A percentile compares a stretch with the other conserved stretches of the same genome.
phyloP scores from a whole-genome alignment of 2,113 vertebrate species.

The Rattus norvegicus region DNA sequence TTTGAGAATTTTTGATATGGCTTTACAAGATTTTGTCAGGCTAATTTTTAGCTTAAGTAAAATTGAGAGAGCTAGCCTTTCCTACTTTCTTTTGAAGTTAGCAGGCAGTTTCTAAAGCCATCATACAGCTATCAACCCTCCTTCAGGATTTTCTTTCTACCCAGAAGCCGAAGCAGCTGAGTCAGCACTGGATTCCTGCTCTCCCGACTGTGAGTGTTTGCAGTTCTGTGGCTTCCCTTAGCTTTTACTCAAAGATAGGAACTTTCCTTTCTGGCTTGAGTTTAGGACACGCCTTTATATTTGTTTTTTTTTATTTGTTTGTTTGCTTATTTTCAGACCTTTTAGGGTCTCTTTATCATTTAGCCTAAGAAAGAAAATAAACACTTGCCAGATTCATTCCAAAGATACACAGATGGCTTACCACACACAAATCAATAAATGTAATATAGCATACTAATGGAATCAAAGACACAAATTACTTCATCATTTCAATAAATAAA shows the following conservation, averaged over 20 bases:
- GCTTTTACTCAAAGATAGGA: background rate
- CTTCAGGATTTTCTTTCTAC: background rate
- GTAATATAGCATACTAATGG: background rate
- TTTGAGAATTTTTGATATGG: constrained; percentile 97
- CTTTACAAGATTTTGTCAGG: constrained; percentile 97
- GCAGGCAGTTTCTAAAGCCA: constrained; percentile 91
- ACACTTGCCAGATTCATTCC: background rate
- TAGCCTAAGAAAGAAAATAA: background rate
- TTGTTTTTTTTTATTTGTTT: background rate
- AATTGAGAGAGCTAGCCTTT: constrained; percentile 98
- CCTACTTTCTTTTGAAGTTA: constrained; percentile 95
- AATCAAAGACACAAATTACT: background rate
- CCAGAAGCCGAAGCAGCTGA: background rate
- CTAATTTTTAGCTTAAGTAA: constrained; percentile 96
- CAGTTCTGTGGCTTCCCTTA: background rate
- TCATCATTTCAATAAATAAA: background rate
- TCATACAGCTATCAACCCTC: constrained; percentile 81
- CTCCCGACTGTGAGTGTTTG: background rate
- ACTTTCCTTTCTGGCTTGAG: constrained; percentile 21
- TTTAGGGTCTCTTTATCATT: background rate
- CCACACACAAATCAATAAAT: background rate
- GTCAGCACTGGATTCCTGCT: background rate
- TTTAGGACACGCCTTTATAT: background rate
- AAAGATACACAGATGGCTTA: background rate
- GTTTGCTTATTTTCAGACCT: background rate